Evolutionary conservation across 2,888 invertebrate genomes (phyloP), one percentile per base, ranked within the genome.

Genomic region (Drosophila emarginata): DNA sequence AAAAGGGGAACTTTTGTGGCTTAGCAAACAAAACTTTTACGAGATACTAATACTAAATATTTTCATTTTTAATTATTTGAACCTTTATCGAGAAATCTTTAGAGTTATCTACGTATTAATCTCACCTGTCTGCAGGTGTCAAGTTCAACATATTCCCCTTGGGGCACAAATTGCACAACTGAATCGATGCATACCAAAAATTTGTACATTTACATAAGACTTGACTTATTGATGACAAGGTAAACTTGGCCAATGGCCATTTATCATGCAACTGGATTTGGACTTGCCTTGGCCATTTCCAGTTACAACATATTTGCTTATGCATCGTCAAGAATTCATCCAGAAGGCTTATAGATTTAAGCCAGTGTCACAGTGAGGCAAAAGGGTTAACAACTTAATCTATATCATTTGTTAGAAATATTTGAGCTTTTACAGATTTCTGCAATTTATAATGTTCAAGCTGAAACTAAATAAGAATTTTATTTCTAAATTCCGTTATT

Each of bases 161-260:
- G 18, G 45, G 9, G 51, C 2, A 45, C 11, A 12, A 12, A 18
- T 3, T 45, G 40, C 9, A 18, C 18, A 45, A n/a, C 2, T 4
- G 4, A n/a, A n/a, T 37, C 37, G 1, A 37, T 37, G 37, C n/a
- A 37, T 9, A 21, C 45, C 50, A 50, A 36, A 69, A 59, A 18
- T 53, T 45, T 45, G 40, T n/a, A 45, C 14, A 79, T 69, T 77
- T 74, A 71, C 71, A 82, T 67, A 58, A 6, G 5, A 11, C 18
- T 58, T 61, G 64, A 52, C 63, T 68, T 54, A 26, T 32, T 58
- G 32, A 53, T 12, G 28, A 5, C 40, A 37, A 21, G 28, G 32
- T 14, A 52, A 53, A 9, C 5, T 23, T 51, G 36, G 18, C 14
- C 32, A 37, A 28, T 28, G 36, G 23, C 28, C 21, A 39, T 72